phyloP scores from a whole-genome alignment of 2,113 vertebrate genomes.

The Ascaphus truei region DNA sequence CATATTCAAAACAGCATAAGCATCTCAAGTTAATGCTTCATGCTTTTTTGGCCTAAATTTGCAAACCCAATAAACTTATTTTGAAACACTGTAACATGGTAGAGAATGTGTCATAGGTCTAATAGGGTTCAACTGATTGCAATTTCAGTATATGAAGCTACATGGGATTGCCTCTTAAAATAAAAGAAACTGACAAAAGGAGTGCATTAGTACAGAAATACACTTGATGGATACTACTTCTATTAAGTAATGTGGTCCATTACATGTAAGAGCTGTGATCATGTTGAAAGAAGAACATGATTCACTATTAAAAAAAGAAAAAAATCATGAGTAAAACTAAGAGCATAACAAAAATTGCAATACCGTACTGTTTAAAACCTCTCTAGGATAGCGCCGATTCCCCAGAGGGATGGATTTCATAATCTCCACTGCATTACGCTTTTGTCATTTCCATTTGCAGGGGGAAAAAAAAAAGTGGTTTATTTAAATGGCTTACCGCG shows the following conservation, averaged over 20 bases:
- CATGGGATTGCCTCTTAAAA: neutral
- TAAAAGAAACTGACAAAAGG: conserved; percentile 1
- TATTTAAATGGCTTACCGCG: neutral
- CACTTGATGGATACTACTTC: conserved; percentile 1
- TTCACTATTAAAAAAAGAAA: no score
- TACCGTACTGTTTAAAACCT: neutral
- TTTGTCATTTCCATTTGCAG: neutral
- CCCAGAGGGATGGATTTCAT: conserved; percentile 1
- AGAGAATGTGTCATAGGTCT: no score
- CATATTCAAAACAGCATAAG: no score
- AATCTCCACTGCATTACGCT: conserved; percentile 16
- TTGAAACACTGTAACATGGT: no score
- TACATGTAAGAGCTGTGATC: conserved; percentile 22
- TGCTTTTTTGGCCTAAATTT: no score
- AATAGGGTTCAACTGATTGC: neutral
- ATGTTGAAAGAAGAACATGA: conserved; percentile 6
- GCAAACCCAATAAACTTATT: no score
- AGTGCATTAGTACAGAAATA: conserved; percentile 5
- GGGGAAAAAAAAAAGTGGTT: neutral
- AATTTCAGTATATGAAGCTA: conserved; percentile 3
- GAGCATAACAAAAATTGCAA: conserved; percentile 9
- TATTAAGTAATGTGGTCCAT: conserved; percentile 24
- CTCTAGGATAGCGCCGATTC: neutral
- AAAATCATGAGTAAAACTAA: neutral
- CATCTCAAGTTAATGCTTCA: no score